Evolutionary conservation across 2,797 vertebrate genomes (phyloP).

Genomic region (Acrossocheilus wenchowensis): DNA sequence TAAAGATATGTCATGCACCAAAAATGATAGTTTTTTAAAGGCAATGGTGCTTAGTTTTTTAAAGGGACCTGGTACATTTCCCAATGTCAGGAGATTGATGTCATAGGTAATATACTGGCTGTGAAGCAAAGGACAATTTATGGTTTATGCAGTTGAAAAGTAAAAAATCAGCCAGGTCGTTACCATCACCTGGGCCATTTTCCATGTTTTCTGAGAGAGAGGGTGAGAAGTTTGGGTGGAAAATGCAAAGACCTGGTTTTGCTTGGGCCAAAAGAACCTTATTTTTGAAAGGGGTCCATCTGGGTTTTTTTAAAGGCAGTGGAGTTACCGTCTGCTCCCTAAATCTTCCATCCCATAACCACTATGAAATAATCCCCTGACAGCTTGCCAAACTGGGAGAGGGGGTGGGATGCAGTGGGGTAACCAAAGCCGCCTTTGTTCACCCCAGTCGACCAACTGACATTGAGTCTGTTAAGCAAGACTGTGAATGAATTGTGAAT

Average conservation of each 20-base stretch:
- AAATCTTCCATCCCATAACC: constrained; percentile 65
- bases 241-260: constrained; percentile 56
- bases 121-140: constrained; percentile 52
- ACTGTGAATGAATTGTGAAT: constrained; percentile 45
- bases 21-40: not conserved
- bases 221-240: constrained; percentile 41
- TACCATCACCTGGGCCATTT: constrained; percentile 52
- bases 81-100: constrained; percentile 59
- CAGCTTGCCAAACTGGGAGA: constrained; percentile 61
- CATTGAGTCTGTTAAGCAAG: constrained; percentile 63
- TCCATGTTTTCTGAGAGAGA: constrained; percentile 22
- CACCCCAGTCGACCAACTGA: constrained; percentile 64
- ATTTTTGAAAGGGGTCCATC: constrained; percentile 56
- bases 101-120: constrained; percentile 55
- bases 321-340: constrained; percentile 62
- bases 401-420: constrained; percentile 43
- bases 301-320: constrained; percentile 52
- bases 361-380: constrained; percentile 72
- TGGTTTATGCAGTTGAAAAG: constrained; percentile 36
- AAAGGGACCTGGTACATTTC: constrained; percentile 43
- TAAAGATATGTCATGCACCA: constrained; percentile 22
- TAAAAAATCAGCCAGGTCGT: constrained; percentile 32
- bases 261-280: constrained; percentile 44
- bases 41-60: constrained; percentile 65
- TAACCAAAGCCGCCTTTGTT: constrained; percentile 72